Percentiles rank a stretch among this genome's conserved stretches.
These are phyloP conservation scores for Eristalis arbustorum DNA, from an alignment of 2,888 invertebrate genomes.

Conservation along the genomic window DNA sequence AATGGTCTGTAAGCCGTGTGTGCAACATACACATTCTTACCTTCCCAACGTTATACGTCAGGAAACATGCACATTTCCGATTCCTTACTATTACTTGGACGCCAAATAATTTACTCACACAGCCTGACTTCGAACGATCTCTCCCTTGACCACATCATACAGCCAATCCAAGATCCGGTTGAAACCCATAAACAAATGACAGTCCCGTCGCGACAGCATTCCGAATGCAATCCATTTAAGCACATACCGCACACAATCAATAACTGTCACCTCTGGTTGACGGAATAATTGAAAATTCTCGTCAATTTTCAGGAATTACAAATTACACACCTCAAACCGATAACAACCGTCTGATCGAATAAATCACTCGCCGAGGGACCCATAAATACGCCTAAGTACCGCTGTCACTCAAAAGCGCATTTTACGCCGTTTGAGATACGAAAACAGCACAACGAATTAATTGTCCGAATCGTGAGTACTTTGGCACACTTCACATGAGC, in stretches of 20 bases:
- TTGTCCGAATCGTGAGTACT: constrained; percentile 19
- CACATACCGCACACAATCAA: background rate
- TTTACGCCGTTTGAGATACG: background rate
- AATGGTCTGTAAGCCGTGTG: too few relatives aligned
- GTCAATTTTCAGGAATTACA: background rate
- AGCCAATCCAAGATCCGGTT: background rate
- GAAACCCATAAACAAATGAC: background rate
- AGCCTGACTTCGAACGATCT: too few relatives aligned
- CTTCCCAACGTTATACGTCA: too few relatives aligned
- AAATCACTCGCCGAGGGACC: background rate
- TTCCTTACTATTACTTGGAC: too few relatives aligned
- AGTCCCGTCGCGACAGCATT: background rate
- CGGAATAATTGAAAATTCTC: background rate
- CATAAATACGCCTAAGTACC: background rate
- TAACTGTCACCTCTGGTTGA: background rate
- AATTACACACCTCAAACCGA: background rate
- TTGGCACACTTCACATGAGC: constrained; percentile 32
- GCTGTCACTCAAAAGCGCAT: constrained; percentile 5
- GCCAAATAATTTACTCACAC: too few relatives aligned
- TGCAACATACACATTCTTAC: too few relatives aligned
- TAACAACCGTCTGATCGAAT: background rate
- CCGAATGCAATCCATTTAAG: background rate
- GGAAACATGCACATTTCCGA: too few relatives aligned
- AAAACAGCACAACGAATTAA: constrained; percentile 17
- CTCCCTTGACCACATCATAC: too few relatives aligned